Percentiles rank a stretch among this genome's conserved stretches.
These are phyloP conservation scores for Trididemnum clinides DNA, from an alignment of 23 tunicate genomes.

Conservation along the genomic window DNA sequence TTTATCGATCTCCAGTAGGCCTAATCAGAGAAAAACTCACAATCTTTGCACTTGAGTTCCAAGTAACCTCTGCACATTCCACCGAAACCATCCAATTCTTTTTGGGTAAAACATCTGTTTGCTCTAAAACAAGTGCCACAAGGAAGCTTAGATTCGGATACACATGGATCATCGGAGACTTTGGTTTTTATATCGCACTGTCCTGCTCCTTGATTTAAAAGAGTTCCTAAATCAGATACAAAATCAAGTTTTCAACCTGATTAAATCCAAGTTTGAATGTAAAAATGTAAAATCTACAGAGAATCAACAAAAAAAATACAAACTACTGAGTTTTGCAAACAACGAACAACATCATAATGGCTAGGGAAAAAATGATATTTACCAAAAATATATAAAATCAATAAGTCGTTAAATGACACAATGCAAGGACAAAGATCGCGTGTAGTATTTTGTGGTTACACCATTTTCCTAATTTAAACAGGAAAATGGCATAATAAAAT, in stretches of 20 bases:
- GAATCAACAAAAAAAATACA: neutral
- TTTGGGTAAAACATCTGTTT: slow-evolving; percentile 3
- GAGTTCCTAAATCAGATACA: neutral
- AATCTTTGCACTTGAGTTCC: neutral
- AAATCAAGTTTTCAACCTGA: neutral
- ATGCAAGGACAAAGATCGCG: too few species aligned
- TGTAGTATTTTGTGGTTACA: too few species aligned
- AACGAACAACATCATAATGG: too few species aligned
- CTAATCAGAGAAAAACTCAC: too few species aligned
- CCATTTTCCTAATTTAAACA: too few species aligned
- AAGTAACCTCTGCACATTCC: slow-evolving; percentile 23
- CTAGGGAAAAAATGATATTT: too few species aligned
- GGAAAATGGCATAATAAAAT: too few species aligned
- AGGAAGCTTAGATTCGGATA: neutral
- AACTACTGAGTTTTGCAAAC: too few species aligned
- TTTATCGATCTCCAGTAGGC: too few species aligned
- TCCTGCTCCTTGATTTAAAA: slow-evolving; percentile 10
- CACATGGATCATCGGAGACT: neutral
- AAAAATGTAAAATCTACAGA: neutral
- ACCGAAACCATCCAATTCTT: neutral
- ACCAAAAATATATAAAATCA: too few species aligned
- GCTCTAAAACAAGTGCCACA: slow-evolving; percentile 26
- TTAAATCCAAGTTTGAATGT: neutral
- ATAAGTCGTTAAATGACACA: too few species aligned
- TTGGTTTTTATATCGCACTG: neutral